A percentile compares a stretch with the other conserved stretches of the same genome.
Conservation (phyloP, 2,797 vertebrate genomes). For the Pampus argenteus region DNA sequence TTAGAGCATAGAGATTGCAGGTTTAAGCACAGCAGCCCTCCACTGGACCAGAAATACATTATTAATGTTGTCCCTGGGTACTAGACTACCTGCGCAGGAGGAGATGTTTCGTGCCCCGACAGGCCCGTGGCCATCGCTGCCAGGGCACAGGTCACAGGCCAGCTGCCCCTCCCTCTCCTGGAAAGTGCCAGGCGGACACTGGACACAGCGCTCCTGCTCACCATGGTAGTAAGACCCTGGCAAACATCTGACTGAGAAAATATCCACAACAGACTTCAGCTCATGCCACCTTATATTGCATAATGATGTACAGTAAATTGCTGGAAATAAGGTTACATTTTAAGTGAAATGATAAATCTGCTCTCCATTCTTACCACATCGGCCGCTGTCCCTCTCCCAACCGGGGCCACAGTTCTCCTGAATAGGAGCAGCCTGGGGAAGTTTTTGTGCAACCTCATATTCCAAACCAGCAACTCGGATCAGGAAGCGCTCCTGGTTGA, state of each 20-base stretch:
- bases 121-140: slow-evolving; percentile 92
- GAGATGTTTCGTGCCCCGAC: slow-evolving; percentile 93
- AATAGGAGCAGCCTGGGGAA: slow-evolving; percentile 75
- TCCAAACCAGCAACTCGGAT: slow-evolving; percentile 94
- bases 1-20: slow-evolving; percentile 4
- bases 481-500: slow-evolving; percentile 97
- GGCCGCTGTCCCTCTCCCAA: slow-evolving; percentile 88
- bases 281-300: neutral
- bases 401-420: slow-evolving; percentile 89
- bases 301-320: neutral
- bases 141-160: slow-evolving; percentile 96
- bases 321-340: neutral
- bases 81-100: slow-evolving; percentile 89
- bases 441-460: slow-evolving; percentile 95
- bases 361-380: slow-evolving; percentile 92
- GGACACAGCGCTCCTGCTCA: slow-evolving; percentile 95
- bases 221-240: slow-evolving; percentile 97
- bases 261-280: slow-evolving; percentile 73
- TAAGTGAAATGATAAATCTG: neutral
- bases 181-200: slow-evolving; percentile 95
- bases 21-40: neutral
- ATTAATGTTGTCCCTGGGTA: neutral
- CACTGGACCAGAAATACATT: neutral
- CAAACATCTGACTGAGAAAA: slow-evolving; percentile 96
- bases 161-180: slow-evolving; percentile 98